phyloP scores from a whole-genome alignment of 2,888 invertebrate genomes.

The Drymonia ruficornis region DNA sequence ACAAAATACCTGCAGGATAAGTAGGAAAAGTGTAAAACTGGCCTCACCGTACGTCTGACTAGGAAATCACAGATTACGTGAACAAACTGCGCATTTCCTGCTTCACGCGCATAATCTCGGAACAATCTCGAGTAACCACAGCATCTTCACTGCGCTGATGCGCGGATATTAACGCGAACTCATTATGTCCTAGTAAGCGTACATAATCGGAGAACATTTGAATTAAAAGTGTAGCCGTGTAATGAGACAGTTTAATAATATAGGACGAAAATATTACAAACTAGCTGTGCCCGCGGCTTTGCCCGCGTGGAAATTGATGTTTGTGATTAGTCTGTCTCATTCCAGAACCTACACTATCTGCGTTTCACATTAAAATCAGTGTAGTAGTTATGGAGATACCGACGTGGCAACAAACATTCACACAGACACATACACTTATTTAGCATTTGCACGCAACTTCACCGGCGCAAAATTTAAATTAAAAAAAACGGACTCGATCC shows the following conservation, averaged over 20 bases:
- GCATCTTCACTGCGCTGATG: background rate
- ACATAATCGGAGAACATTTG: background rate
- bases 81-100: background rate
- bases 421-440: no score
- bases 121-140: conserved; percentile 1
- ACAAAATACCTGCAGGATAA: background rate
- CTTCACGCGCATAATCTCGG: background rate
- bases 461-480: no score
- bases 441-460: no score
- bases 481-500: no score
- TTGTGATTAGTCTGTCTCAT: no score
- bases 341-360: no score
- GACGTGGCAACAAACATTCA: no score
- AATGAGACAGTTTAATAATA: background rate
- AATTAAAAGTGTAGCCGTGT: background rate
- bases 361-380: no score
- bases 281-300: no score
- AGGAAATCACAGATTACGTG: conserved; percentile 1
- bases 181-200: background rate
- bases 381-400: no score
- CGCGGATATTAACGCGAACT: background rate
- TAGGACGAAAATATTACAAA: no score
- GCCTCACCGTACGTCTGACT: background rate
- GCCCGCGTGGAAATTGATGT: no score
- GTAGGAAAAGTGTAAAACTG: background rate